Conservation (phyloP, 1,140 invertebrate genomes). For the Drosophila mauritiana region DNA sequence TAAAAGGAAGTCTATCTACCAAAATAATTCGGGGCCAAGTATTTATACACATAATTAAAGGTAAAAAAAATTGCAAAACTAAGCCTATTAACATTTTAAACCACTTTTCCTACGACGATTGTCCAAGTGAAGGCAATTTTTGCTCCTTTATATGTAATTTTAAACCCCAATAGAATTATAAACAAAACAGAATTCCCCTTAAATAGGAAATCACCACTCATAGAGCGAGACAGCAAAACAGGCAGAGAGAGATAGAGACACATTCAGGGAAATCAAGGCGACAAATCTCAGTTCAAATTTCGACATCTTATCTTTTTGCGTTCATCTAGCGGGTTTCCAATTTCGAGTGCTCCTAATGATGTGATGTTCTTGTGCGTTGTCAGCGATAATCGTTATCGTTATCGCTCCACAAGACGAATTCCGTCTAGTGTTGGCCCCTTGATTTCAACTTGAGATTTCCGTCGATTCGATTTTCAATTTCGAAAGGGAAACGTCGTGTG, state of each 20-base stretch:
- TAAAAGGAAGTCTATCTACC: background rate
- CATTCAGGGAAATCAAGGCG: conserved; percentile 26
- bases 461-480: conserved; percentile 69
- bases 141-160: background rate
- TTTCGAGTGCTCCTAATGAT: conserved; percentile 58
- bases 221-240: background rate
- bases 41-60: too few relatives aligned
- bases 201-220: background rate
- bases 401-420: conserved; percentile 33
- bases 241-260: conserved; percentile 4
- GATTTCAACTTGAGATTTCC: conserved; percentile 54
- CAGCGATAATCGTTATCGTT: conserved; percentile 66
- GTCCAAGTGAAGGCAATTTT: too few relatives aligned
- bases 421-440: conserved; percentile 23
- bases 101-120: background rate
- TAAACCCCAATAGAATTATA: background rate
- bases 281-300: conserved; percentile 70
- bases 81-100: too few relatives aligned
- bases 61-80: too few relatives aligned
- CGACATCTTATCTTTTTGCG: conserved; percentile 57
- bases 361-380: conserved; percentile 49
- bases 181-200: conserved; percentile 8
- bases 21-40: too few relatives aligned
- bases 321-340: conserved; percentile 61
- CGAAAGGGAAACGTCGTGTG: conserved; percentile 32